Evolutionary conservation across 2,888 invertebrate species (phyloP), one percentile per base, ranked within the genome.

Genomic region (Hermodice carunculata): DNA sequence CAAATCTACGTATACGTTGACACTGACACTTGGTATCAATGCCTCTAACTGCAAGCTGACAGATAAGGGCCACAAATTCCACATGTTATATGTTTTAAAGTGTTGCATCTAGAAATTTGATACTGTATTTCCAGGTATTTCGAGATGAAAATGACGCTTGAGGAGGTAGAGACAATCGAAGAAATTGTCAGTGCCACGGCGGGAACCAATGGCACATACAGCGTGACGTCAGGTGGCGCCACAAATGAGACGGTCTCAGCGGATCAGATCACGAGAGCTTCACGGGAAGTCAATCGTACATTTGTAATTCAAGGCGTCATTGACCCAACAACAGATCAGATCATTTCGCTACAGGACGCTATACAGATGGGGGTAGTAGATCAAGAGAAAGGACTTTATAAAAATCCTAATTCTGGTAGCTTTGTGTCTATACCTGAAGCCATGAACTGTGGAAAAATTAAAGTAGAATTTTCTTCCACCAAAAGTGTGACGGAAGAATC

Each of bases 61-160:
- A n/a, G n/a, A n/a, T n/a, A n/a, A n/a, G n/a, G n/a, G n/a, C n/a
- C n/a, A n/a, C n/a, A n/a, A n/a, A n/a, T n/a, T n/a, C n/a, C n/a
- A n/a, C n/a, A n/a, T n/a, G n/a, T n/a, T n/a, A n/a, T n/a, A n/a
- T n/a, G n/a, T n/a, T n/a, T n/a, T n/a, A 37, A 37, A 37, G 11
- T 14, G 14, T 37, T 14, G 11, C 14, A 37, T 14, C 40, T 37
- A 14, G 40, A 37, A 37, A 37, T 14, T 14, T 14, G 14, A 37
- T 14, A 37, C 40, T 17, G 24, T 17, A 49, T 29, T 24, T 14
- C 2, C 61, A 73, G 73, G 40, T 73, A 73, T 48, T 69, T 62
- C 32, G 73, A 73, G 61, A 40, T 70, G 61, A 67, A 69, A 46
- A 67, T 73, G 61, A 73, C 73, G n/a, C 37, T 67, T 31, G 69